A percentile compares a stretch with the other conserved stretches of the same genome.
Conservation (phyloP, 2,113 vertebrate species). For the Probosciger aterrimus region DNA sequence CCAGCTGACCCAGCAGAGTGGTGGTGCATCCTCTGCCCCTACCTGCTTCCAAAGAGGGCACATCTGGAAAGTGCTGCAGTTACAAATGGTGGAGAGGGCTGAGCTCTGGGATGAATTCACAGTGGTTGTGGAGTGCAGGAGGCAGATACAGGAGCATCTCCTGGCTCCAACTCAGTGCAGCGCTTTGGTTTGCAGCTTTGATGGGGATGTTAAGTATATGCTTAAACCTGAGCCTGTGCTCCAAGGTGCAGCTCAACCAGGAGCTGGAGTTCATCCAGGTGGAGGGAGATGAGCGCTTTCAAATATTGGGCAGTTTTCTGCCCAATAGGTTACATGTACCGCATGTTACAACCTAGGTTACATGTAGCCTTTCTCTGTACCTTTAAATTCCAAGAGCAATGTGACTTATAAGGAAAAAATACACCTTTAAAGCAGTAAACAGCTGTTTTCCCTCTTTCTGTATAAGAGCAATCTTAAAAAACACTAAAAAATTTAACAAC, state of each 20-base stretch:
- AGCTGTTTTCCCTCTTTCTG: constrained; percentile 44
- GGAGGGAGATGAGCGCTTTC: fast-evolving
- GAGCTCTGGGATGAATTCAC: neutral
- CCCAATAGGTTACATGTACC: neutral
- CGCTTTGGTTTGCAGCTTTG: neutral
- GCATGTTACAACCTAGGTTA: neutral
- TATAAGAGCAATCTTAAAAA: constrained; percentile 27
- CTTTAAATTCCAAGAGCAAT: constrained; percentile 23
- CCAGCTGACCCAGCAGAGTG: neutral
- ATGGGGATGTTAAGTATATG: neutral
- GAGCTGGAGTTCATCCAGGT: neutral
- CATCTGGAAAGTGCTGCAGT: neutral
- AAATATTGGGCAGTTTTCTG: neutral
- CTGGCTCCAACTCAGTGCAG: neutral
- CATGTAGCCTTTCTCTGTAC: neutral
- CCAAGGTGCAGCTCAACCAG: neutral
- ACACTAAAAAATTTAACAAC: constrained; percentile 40
- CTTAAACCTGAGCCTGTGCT: neutral
- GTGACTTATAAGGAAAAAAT: neutral
- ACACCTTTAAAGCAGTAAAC: constrained; percentile 42
- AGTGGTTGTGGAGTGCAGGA: neutral
- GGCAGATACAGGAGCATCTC: neutral
- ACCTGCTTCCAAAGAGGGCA: neutral
- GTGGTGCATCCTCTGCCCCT: neutral
- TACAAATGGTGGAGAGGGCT: fast-evolving